Base-by-base conservation (phyloP, 2,797 vertebrate species). In the Enteromius treurensis region DNA sequence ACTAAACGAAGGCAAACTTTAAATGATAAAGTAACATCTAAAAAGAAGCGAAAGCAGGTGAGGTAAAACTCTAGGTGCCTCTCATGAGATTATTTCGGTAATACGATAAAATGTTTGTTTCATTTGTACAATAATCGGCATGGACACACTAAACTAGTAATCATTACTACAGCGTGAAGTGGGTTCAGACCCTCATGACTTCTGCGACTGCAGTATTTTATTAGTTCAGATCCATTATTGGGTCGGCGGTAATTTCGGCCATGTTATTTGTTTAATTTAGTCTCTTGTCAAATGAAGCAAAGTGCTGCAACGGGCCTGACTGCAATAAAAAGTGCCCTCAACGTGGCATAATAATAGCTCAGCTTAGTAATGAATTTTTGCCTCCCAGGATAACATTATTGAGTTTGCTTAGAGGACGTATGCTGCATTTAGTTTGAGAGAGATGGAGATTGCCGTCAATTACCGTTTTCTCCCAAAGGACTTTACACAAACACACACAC, bases 241-340 rank as follows among this genome's bases (percentile, higher is more conserved):
- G 80, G 80, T 81, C 69, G 74, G 80, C 29, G 21, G 58, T 81
- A 81, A 81, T 81, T 81, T 81, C 80, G n/a, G 55, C 58, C 80
- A 60, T 74, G 69, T 81, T 81, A 81, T 74, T 64, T 13, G 69
- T 74, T 64, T 81, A 81, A 74, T 81, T 51, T 62, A 65, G 80
- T 64, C 80, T 81, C 80, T 49, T 81, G 80, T 74, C 80, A 81
- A 81, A 81, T 81, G 80, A 81, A 47, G 55, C n/a, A 71, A 74
- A 73, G 79, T 62, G 68, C 55, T 81, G 79, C 53, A 70, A 47
- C 21, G 69, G 69, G 69, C 79, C 79, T 49, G 79, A 49, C 69
- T 74, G 79, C 80, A 81, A 81, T 81, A 51, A 42, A 9, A 42
- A 71, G 53, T 71, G 68, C 80, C 69, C 80, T 81, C 55, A 5